Conservation (phyloP, 2,113 vertebrate genomes). For the Anolis carolinensis region DNA sequence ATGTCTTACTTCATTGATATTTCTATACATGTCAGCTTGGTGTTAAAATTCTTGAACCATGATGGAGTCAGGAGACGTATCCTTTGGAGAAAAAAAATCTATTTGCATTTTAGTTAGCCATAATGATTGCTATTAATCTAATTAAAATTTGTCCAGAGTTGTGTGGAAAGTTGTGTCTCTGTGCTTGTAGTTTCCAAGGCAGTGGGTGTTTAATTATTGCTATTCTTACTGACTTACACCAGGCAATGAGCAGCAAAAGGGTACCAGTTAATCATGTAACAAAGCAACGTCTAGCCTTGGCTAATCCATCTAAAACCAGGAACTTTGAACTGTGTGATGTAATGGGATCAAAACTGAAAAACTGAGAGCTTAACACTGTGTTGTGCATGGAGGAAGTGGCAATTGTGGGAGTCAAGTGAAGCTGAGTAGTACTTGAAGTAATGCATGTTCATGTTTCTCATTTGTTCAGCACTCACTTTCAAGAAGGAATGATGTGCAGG, state of each 20-base stretch:
- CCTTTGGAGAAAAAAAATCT: not conserved
- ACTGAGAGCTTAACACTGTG: not conserved
- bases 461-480: not conserved
- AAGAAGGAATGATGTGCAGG: not conserved
- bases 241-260: not conserved
- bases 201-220: not conserved
- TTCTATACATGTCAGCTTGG: not conserved
- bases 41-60: not conserved
- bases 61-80: not conserved
- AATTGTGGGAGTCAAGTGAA: not conserved
- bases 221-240: not conserved
- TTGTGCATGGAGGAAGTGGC: not conserved
- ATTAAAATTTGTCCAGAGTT: not conserved
- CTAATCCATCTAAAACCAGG: conserved; percentile 5
- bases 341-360: conserved; percentile 9
- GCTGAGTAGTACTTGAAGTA: conserved; percentile 1
- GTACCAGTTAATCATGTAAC: not conserved
- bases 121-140: not conserved
- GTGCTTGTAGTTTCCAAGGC: not conserved
- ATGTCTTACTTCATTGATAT: not conserved
- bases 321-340: conserved; percentile 16
- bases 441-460: conserved; percentile 5
- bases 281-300: not conserved
- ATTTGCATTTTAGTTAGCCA: not conserved
- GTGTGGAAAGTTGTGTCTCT: not conserved